phyloP scores from a whole-genome alignment of 2,888 invertebrate genomes.

The Lepidochitona cinerea region DNA sequence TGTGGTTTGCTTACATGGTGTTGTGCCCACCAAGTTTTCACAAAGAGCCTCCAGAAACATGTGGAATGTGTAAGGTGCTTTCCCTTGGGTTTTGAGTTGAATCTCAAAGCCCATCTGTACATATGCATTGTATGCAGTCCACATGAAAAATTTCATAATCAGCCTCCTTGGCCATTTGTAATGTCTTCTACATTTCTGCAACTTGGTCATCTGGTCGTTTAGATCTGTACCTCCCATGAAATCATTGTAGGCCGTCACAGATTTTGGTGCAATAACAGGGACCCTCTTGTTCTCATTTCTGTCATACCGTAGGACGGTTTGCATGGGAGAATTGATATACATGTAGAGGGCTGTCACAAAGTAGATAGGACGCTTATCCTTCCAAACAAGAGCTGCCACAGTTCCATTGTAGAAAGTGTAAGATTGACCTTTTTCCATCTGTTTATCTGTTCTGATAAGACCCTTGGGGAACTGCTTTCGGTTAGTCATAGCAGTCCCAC shows the following conservation, averaged over 20 bases:
- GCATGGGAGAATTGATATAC: not conserved
- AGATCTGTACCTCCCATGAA: constrained; percentile 30
- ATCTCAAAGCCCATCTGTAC: constrained; percentile 9
- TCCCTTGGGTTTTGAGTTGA: not conserved
- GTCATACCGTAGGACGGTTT: constrained; percentile 4
- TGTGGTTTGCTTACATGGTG: not conserved
- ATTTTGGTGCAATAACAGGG: constrained; percentile 12
- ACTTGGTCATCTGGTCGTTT: constrained; percentile 23
- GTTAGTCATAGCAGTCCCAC: constrained; percentile 11
- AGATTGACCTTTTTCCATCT: constrained; percentile 7
- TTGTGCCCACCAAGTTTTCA: constrained; percentile 4
- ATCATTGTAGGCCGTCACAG: constrained; percentile 19
- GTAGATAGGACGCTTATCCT: constrained; percentile 23
- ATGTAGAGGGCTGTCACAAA: constrained; percentile 4
- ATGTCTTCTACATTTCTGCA: constrained; percentile 23
- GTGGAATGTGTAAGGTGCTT: constrained; percentile 4
- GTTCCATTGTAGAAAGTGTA: constrained; percentile 13
- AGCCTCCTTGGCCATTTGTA: constrained; percentile 28
- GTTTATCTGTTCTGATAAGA: not conserved
- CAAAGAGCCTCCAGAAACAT: constrained; percentile 8
- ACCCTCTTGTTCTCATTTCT: not conserved
- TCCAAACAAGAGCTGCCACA: constrained; percentile 23
- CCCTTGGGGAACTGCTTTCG: not conserved
- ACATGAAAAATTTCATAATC: constrained; percentile 28
- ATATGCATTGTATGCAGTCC: constrained; percentile 15